Conservation (phyloP, 2,113 vertebrate genomes). For the Epinephelus cyanopodus region DNA sequence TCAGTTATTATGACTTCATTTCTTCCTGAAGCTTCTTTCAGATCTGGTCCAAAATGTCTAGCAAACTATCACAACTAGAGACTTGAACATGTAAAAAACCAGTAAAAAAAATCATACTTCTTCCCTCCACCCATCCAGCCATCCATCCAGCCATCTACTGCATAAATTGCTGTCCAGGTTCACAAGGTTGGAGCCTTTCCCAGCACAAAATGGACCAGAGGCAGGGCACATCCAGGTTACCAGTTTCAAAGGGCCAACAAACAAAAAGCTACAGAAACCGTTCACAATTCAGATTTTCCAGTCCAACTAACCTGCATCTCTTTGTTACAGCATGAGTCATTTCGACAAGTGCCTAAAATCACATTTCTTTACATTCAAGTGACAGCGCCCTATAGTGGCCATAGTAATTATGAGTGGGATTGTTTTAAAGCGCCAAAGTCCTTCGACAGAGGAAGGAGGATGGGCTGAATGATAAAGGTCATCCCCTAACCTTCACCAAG, state of each 20-base stretch:
- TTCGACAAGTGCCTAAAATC: background rate
- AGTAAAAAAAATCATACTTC: too few relatives aligned
- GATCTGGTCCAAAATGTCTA: constrained; percentile 1
- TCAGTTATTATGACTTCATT: background rate
- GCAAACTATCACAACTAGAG: background rate
- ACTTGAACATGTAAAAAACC: too few relatives aligned
- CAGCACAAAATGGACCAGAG: background rate
- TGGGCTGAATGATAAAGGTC: background rate
- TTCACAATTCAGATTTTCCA: background rate
- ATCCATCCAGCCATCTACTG: background rate
- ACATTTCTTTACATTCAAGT: background rate
- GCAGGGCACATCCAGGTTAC: background rate
- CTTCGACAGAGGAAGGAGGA: too few relatives aligned
- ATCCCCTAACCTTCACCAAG: background rate
- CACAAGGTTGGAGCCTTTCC: background rate
- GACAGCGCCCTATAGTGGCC: background rate
- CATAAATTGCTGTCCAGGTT: background rate
- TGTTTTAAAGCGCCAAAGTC: too few relatives aligned
- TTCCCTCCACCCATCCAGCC: background rate
- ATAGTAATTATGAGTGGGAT: background rate
- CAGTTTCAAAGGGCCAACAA: background rate
- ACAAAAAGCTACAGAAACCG: background rate
- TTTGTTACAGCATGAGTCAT: background rate
- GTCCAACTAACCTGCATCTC: background rate
- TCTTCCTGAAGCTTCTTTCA: background rate